Conservation (phyloP, 2,888 invertebrate species). For the Dynastes maya region DNA sequence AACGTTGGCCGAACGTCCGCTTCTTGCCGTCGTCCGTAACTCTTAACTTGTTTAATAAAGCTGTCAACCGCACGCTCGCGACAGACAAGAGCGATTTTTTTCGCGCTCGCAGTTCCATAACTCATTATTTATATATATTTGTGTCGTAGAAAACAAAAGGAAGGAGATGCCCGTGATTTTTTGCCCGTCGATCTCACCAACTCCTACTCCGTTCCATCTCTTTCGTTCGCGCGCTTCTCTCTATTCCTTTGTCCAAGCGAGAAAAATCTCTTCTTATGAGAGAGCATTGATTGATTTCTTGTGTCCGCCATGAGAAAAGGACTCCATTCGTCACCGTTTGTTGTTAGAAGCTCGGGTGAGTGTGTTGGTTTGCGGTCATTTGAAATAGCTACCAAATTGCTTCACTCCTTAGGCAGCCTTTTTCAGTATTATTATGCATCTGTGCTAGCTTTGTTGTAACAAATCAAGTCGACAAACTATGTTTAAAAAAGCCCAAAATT, state of each 20-base stretch:
- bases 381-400: constrained; percentile 7
- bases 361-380: constrained; percentile 5
- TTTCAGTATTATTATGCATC: neutral
- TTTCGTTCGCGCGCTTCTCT: constrained; percentile 9
- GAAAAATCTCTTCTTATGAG: constrained; percentile 41
- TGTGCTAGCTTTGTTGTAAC: neutral
- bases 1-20: neutral
- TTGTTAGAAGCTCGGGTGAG: constrained; percentile 10
- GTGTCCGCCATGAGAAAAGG: constrained; percentile 41
- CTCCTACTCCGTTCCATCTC: constrained; percentile 20
- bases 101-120: constrained; percentile 27
- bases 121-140: constrained; percentile 41
- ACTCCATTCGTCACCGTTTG: constrained; percentile 42
- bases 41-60: constrained; percentile 39
- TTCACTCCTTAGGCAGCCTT: neutral
- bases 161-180: constrained; percentile 25
- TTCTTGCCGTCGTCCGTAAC: constrained; percentile 22
- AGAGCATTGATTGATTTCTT: constrained; percentile 46
- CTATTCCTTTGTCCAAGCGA: constrained; percentile 35
- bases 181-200: constrained; percentile 17
- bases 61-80: constrained; percentile 29
- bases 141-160: constrained; percentile 9
- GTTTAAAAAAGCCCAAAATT: neutral
- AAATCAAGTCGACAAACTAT: neutral
- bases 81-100: constrained; percentile 35